Evolutionary conservation across 1,140 invertebrate genomes (phyloP), one percentile per base, ranked within the genome.

Genomic region (Bombus waltoni): DNA sequence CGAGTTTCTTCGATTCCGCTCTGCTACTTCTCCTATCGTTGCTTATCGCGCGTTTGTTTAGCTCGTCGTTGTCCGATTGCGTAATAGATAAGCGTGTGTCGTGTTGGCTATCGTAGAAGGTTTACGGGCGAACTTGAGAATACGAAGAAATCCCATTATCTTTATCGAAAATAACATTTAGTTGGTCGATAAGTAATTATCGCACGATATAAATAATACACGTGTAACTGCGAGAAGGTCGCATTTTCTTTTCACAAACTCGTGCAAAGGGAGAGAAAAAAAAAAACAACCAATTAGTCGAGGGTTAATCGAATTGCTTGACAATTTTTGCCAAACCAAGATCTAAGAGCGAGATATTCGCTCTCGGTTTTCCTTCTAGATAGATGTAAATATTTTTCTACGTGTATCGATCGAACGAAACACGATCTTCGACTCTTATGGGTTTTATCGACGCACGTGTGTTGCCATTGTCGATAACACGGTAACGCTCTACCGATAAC

Each of bases 21-120:
- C 18, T 13, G 32, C 1, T 32, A 32, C 32, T 32, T 32, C 32
- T 2, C 1, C 10, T 47, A 25, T n/a, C 42, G 18, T 3, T 5
- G 18, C 59, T 44, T 32, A 44, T 77, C 75, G 11, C 10, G 28
- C 40, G 40, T 68, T 44, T 79, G 25, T 47, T 35, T 47, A 32
- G 9, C 28, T 25, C 47, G 32, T 68, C 42, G 8, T 44, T 13
- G 35, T 68, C 28, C 28, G 40, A 68, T 79, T 44, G 40, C 32
- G 59, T 66, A 79, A 79, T 47, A 68, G 75, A 78, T 65, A 65
- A 78, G 22, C 28, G 74, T 28, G 40, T 18, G 47, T 47, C 5
- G 47, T 6, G 47, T 53, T 22, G 57, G n/a, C 1, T n/a, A 40
- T 28, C 1, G 57, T 42, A 2, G 15, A 68, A 38, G 2, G 10